Evolutionary conservation across 92 coral and sea anemone genomes (phyloP), one percentile per base, ranked within the genome.

Genomic region (Parazoanthus darwini): DNA sequence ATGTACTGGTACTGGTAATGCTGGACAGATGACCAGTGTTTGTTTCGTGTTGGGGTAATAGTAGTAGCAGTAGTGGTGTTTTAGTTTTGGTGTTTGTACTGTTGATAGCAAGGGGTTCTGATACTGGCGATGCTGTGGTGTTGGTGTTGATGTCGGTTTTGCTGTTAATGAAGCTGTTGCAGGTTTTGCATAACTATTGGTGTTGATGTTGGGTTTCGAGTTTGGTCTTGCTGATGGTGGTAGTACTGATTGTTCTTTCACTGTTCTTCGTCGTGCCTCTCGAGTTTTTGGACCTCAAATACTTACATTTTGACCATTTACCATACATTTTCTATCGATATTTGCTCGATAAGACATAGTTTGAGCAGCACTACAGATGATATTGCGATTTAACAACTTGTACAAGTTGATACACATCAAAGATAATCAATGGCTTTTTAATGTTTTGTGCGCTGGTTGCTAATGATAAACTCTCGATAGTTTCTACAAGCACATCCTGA

Each of bases 401-500:
- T 63, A 0, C 25, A 63, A 23, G 70, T 63, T 29, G 8, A 63
- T 18, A 20, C n/a, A 63, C 70, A 3, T 13, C 8, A 63, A 63
- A 22, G 70, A 23, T 63, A 8, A 22, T 25, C 77, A 33, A 29
- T 3, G 42, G 42, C 38, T 29, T 39, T 39, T 25, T 18, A 63
- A 63, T 63, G 25, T 22, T 63, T 63, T 63, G 26, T 20, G 26
- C 26, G 6, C 25, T 73, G 33, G 6, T 73, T 73, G 2, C 3
- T 71, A 33, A 29, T 73, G 20, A 73, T 20, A 33, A 25, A 73
- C 9, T 37, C 26, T 50, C 36, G 22, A 10, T 65, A 93, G 96
- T 93, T 93, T 71, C 68, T 93, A 25, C 87, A 78, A 65, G 89
- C 81, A 2, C 96, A 93, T 67, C 94, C 96, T 13, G 96, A 93